phyloP scores from a whole-genome alignment of 2,888 invertebrate species.

The Eupithecia subfuscata region DNA sequence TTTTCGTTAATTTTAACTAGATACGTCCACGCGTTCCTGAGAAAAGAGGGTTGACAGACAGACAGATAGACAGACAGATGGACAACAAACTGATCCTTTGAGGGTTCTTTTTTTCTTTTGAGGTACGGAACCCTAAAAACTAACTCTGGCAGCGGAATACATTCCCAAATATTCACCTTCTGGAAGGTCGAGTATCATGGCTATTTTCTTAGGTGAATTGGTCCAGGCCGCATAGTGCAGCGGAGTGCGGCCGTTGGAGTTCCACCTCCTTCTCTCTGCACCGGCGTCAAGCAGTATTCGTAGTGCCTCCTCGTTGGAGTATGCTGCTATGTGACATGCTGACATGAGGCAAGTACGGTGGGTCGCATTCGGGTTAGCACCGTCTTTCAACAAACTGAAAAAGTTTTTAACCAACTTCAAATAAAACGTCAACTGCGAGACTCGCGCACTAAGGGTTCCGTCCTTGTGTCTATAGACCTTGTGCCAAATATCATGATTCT shows the following conservation, averaged over 20 bases:
- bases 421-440: too few relatives aligned
- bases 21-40: too few relatives aligned
- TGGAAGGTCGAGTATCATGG: slow-evolving; percentile 4
- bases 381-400: background rate
- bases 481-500: too few relatives aligned
- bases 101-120: too few relatives aligned
- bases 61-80: too few relatives aligned
- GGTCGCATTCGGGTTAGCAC: background rate
- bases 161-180: background rate
- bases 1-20: too few relatives aligned
- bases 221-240: background rate
- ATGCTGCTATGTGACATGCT: background rate
- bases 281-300: background rate
- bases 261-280: background rate
- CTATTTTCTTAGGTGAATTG: background rate
- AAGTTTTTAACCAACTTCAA: background rate
- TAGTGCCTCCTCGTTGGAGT: background rate
- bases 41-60: too few relatives aligned
- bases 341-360: background rate
- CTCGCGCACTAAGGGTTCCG: too few relatives aligned
- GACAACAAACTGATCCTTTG: too few relatives aligned
- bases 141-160: too few relatives aligned
- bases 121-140: too few relatives aligned
- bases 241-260: background rate
- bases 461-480: too few relatives aligned